phyloP scores from a whole-genome alignment of 2,113 vertebrate species.

The Patagioenas fasciata region DNA sequence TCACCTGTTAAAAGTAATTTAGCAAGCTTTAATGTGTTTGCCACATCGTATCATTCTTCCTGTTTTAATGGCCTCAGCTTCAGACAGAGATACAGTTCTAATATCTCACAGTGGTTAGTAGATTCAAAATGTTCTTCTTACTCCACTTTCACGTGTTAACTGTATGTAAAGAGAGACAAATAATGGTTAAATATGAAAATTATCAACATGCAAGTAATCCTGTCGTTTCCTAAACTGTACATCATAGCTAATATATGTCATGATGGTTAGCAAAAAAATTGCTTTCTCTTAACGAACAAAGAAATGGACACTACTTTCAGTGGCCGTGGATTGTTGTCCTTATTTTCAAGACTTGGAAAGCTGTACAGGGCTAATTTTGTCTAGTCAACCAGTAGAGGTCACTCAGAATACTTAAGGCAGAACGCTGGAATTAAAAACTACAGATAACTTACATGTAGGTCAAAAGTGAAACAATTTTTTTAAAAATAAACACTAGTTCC shows the following conservation, averaged over 20 bases:
- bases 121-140: not conserved
- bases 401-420: not conserved
- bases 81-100: not conserved
- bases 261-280: not conserved
- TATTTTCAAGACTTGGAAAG: not conserved
- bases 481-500: not conserved
- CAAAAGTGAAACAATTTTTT: not conserved
- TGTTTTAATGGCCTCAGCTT: not conserved
- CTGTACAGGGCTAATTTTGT: not conserved
- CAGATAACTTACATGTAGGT: not conserved
- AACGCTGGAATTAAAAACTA: not conserved
- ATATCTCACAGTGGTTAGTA: not conserved
- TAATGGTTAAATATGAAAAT: not conserved
- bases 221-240: not conserved
- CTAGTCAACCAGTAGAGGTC: slow-evolving; percentile 39
- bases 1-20: not conserved
- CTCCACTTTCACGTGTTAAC: not conserved
- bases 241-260: not conserved
- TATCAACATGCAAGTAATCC: not conserved
- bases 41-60: fast-evolving
- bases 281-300: not conserved
- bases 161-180: not conserved
- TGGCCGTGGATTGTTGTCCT: not conserved
- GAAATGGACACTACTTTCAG: not conserved
- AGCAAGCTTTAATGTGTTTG: not conserved